Percentiles rank a stretch among this genome's conserved stretches.
phyloP scores from a whole-genome alignment of 2,888 invertebrate genomes.

The Mythimna loreyi region DNA sequence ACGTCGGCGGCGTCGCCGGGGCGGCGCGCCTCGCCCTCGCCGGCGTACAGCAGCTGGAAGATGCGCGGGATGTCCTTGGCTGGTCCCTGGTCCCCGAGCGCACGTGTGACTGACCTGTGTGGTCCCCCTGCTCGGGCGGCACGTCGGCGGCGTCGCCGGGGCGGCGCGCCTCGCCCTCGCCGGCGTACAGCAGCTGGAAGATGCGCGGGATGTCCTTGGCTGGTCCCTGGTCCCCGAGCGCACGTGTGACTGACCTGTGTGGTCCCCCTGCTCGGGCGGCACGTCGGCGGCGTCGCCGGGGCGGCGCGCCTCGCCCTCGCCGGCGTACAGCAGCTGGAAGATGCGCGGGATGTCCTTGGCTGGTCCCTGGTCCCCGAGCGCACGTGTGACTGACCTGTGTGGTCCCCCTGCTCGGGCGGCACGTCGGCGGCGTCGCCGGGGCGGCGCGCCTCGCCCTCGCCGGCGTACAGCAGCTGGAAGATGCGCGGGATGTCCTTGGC shows the following conservation, averaged over 20 bases:
- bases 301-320: too few species aligned
- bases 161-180: background rate
- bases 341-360: too few species aligned
- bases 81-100: too few species aligned
- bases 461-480: slow-evolving; percentile 99
- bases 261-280: too few species aligned
- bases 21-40: background rate
- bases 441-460: slow-evolving; percentile 97
- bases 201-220: slow-evolving; percentile 99
- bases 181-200: slow-evolving; percentile 93
- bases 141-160: slow-evolving; percentile 92
- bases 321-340: too few species aligned
- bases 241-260: slow-evolving; percentile 91
- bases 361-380: too few species aligned
- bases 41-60: background rate
- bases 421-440: slow-evolving; percentile 93
- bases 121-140: slow-evolving; percentile 91
- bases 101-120: too few species aligned
- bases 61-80: too few species aligned
- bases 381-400: slow-evolving; percentile 74
- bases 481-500: slow-evolving; percentile 95
- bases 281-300: too few species aligned
- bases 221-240: too few species aligned
- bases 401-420: slow-evolving; percentile 76
- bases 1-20: background rate